Base-by-base conservation (phyloP, 2,113 vertebrate species). In the Serinus canaria region DNA sequence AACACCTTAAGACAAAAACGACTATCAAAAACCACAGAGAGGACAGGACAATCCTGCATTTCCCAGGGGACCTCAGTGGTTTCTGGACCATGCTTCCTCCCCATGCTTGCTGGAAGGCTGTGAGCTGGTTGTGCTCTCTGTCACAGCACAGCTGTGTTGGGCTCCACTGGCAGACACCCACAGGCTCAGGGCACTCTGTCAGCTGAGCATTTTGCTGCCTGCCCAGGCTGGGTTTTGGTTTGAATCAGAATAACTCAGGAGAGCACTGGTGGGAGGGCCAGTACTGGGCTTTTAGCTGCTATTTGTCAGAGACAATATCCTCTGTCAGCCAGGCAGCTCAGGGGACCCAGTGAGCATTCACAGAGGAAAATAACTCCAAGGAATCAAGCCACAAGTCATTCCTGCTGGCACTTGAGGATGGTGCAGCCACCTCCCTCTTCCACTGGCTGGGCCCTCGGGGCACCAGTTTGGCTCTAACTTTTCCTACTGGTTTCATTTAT, bases 51-150 rank as follows among this genome's bases (percentile, higher is more conserved):
- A 13, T 24, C 16, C 28, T 78, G 41, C 11, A 3, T n/a, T n/a
- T 47, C 46, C 52, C 1, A 0, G 24, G 46, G 10, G 9, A 18
- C 15, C n/a, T 58, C 0, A 0, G 20, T 5, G 5, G 5, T 44
- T 66, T 64, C 47, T 75, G 66, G 24, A 15, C 67, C 13, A 1
- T 14, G 59, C 74, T 75, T 52, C 47, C 7, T 83, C 60, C 31
- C 33, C 15, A 6, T 33, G 12, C 46, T 53, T 85, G 27, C 43
- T 82, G 52, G 18, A 69, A 74, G 79, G 50, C 75, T 81, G 22
- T n/a, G 44, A 49, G 53, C 47, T 63, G 28, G 25, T 56, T 68
- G 16, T 84, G 14, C 18, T 59, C n/a, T 21, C 35, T 7, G 1
- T 30, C 43, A 22, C 1, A 5, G 59, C 31, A 21, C 35, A 44